Percentiles rank a stretch among this genome's conserved stretches.
These are phyloP conservation scores for Panorpa germanica DNA, from an alignment of 2,888 invertebrate genomes.

Conservation along the genomic window DNA sequence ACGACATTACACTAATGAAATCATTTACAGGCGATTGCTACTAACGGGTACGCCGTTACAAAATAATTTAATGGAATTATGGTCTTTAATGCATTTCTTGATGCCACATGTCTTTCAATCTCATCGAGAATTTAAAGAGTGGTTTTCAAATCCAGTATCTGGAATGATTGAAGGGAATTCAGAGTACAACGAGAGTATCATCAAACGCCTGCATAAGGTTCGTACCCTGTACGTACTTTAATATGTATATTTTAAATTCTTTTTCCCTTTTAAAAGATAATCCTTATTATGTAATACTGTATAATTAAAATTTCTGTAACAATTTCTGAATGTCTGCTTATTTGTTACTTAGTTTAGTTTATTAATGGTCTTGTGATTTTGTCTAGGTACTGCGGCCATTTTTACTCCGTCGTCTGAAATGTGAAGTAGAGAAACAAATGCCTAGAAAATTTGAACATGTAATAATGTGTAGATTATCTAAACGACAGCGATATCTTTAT, in stretches of 20 bases:
- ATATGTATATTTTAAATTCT: slow-evolving; percentile 5
- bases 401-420: slow-evolving; percentile 76
- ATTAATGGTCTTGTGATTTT: slow-evolving; percentile 18
- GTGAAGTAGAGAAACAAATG: slow-evolving; percentile 93
- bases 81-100: slow-evolving; percentile 96
- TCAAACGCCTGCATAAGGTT: slow-evolving; percentile 78
- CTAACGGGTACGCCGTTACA: slow-evolving; percentile 91
- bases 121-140: slow-evolving; percentile 91
- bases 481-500: slow-evolving; percentile 90
- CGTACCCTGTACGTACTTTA: slow-evolving; percentile 16
- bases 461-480: slow-evolving; percentile 81
- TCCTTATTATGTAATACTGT: too few relatives aligned
- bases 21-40: slow-evolving; percentile 52
- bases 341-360: slow-evolving; percentile 1
- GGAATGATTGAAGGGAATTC: slow-evolving; percentile 89
- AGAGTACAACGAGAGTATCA: slow-evolving; percentile 79
- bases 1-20: too few relatives aligned
- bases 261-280: not conserved
- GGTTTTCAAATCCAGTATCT: slow-evolving; percentile 95
- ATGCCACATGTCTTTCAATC: slow-evolving; percentile 96
- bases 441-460: slow-evolving; percentile 94
- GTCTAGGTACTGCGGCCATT: slow-evolving; percentile 77
- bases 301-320: too few relatives aligned
- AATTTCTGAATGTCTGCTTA: too few relatives aligned
- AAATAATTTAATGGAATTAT: slow-evolving; percentile 90